Base-by-base conservation (phyloP, 2,888 invertebrate species). In the Polydrusus cervinus region DNA sequence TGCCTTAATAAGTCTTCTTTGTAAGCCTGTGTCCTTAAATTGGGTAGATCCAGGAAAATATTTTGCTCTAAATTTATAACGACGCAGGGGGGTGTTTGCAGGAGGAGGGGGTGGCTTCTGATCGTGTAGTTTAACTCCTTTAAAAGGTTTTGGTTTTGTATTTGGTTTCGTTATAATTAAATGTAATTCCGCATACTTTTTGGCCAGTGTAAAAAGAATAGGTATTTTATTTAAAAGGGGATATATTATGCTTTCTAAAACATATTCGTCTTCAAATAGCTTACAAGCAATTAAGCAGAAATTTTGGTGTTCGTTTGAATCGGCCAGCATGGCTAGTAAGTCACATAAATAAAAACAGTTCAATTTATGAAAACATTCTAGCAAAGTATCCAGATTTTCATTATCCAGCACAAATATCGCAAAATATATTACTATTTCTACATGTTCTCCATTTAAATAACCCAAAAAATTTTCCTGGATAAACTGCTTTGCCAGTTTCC, bases 221-320 rank as follows among this genome's bases (percentile, higher is more conserved):
- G 79, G 62, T 13, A 69, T 71, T 76, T 86, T 86, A 13, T 84
- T 82, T 79, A 89, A 85, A 34, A 91, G 83, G 0, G 90, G 90
- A 49, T 83, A 82, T 20, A 90, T 85, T 60, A 91, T 88, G 77
- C 88, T 88, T 47, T 89, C 86, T 3, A 89, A 85, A 20, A 90
- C 87, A 79, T 88, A 91, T 38, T 84, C 86, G 51, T 88, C 88
- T 73, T 90, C 90, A 79, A 89, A 91, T 79, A 86, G 81, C 51
- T 82, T 79, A 79, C 89, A 88, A 38, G 89, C 89, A 74, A 88
- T 84, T 84, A 89, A 87, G 13, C 89, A 87, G 76, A 89, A 86
- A 47, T 84, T 86, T 45, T 87, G 83, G 60, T 90, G 82, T 65
- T 88, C 86, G 80, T 89, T 88, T 79, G 89, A 88, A 68, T 87